Base-by-base conservation (phyloP, 2,888 invertebrate species). In the Drosophila monieri region DNA sequence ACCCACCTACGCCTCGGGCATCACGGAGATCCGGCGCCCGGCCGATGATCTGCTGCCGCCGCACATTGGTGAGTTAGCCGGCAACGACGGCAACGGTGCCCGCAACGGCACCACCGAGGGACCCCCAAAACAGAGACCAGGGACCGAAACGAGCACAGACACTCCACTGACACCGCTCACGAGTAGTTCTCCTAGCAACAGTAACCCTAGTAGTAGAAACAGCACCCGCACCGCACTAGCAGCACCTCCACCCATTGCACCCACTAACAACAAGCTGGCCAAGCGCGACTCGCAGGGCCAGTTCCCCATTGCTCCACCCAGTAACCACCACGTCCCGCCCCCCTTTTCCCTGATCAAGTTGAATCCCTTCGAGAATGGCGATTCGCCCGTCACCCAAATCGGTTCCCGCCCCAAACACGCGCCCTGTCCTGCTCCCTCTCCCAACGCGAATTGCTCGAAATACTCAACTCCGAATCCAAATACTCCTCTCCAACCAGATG, bases 1-100 rank as follows among this genome's bases (percentile, higher is more conserved):
- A 78, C 91, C 91, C 43, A 91, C 85, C 62, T 91, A 91, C 81
- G 91, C 91, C 32, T 91, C 92, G 52, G 91, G 91, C 69, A 91
- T 91, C 61, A 91, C 91, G 47, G 91, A 91, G 78, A 89, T 91
- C 55, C 89, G 88, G 68, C 85, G 90, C 79, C 91, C 91, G 3
- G 72, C 88, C 32, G 90, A 89, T 62, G 91, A 90, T 75, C 72
- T 91, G 79, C 81, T 91, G 80, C 91, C 91, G 79, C 91, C 90
- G 88, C 90, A 90, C 72, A 79, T 90, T 91, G 90, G 90, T 90
- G 90, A 90, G 90, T 90, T 90, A 52, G 18, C 12, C 56, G 18
- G 18, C 18, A 56, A 35, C 66, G 32, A 32, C 66, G 30, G 49
- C 72, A 61, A 57, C 49, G 44, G 32, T 48, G 25, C 48, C 46